Evolutionary conservation across 1,140 invertebrate genomes (phyloP).

Genomic region (Microplitis demolitor): DNA sequence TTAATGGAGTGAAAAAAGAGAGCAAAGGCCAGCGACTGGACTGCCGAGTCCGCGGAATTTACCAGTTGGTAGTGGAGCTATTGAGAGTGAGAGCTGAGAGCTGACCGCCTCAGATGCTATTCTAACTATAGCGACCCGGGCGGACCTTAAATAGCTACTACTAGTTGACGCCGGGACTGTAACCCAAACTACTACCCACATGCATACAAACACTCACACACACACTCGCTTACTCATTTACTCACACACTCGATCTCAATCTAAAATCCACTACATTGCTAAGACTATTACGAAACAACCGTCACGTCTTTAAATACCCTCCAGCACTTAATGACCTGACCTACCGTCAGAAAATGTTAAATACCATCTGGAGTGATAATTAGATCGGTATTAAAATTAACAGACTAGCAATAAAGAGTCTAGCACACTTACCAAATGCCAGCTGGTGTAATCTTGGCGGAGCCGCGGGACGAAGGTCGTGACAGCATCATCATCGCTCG

Average conservation of each 20-base stretch:
- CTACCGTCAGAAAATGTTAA: no score
- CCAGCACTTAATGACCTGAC: no score
- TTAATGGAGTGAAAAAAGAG: no score
- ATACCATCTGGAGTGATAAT: no score
- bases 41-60: not conserved
- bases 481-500: constrained; percentile 64
- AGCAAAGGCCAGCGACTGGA: no score
- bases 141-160: constrained; percentile 59
- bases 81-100: constrained; percentile 20
- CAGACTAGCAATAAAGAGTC: not conserved
- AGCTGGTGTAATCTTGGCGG: no score
- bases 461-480: constrained; percentile 37
- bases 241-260: no score
- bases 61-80: constrained; percentile 35
- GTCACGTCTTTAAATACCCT: no score
- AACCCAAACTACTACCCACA: constrained; percentile 29
- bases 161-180: constrained; percentile 7
- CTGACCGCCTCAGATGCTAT: constrained; percentile 37
- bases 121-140: constrained; percentile 59
- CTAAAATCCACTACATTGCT: no score
- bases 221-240: no score
- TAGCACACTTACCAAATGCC: not conserved
- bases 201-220: not conserved
- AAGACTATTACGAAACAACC: no score
- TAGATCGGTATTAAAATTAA: no score